phyloP scores from a whole-genome alignment of 2,113 vertebrate genomes.

The Lethenteron camtschaticum region DNA sequence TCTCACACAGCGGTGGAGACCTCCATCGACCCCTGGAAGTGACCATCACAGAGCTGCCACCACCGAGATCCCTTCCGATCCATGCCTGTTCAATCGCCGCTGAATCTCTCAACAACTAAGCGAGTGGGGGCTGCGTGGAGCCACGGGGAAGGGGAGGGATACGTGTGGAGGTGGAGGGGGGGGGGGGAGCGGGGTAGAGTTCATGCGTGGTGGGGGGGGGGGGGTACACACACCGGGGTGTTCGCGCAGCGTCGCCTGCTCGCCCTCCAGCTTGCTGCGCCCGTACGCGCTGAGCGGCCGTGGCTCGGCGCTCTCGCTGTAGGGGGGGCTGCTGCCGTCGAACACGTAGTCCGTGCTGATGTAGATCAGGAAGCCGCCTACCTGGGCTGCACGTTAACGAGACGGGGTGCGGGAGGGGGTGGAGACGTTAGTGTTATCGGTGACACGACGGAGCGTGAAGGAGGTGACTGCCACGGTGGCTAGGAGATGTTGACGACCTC shows the following conservation, averaged over 20 bases:
- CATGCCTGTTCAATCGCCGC: no score
- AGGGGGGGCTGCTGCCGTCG: constrained; percentile 69
- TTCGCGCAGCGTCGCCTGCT: constrained; percentile 48
- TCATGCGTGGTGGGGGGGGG: neutral
- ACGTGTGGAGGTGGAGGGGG: neutral
- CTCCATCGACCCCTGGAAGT: no score
- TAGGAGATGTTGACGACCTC: no score
- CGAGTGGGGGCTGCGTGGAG: neutral
- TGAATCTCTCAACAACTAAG: neutral
- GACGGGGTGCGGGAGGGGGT: no score
- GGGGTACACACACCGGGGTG: constrained; percentile 37
- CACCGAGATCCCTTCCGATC: no score
- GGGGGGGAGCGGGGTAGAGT: neutral
- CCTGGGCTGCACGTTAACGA: constrained; percentile 18
- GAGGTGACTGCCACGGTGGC: no score
- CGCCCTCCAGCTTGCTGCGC: constrained; percentile 70
- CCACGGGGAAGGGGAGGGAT: neutral
- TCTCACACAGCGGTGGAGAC: no score
- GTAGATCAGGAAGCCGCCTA: constrained; percentile 56
- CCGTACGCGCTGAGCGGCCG: constrained; percentile 71
- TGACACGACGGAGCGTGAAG: no score
- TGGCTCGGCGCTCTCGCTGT: constrained; percentile 56
- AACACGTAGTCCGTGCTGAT: constrained; percentile 91
- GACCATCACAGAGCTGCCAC: no score
- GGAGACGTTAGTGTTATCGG: no score